A percentile compares a stretch with the other conserved stretches of the same genome.
Conservation (phyloP, 2,888 invertebrate genomes). For the Cryptophagus acutangulus region DNA sequence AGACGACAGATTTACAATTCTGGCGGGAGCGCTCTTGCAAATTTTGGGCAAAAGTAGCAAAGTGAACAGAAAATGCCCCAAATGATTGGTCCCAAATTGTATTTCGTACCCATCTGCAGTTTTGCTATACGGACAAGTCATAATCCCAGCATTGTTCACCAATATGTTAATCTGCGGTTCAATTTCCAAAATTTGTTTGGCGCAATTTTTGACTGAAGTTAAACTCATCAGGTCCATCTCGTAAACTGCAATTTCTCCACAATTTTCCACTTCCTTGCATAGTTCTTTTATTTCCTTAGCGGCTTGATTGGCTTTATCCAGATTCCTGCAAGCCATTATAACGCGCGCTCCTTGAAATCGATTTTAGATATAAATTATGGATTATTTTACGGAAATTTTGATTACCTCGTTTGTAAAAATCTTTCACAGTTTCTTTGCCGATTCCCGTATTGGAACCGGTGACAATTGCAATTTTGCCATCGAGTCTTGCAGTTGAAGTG, state of each 20-base stretch:
- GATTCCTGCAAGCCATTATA: constrained; percentile 56
- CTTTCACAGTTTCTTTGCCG: too few species aligned
- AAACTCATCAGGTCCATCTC: constrained; percentile 48
- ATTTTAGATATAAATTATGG: too few species aligned
- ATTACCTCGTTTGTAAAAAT: too few species aligned
- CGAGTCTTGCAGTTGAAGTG: too few species aligned
- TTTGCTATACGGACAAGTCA: constrained; percentile 57
- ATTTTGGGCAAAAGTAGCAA: constrained; percentile 49
- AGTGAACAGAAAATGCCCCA: constrained; percentile 48
- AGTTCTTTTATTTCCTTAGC: constrained; percentile 49
- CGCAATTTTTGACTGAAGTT: constrained; percentile 41
- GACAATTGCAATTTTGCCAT: too few species aligned
- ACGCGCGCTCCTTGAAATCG: constrained; percentile 55
- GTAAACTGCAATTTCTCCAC: constrained; percentile 47
- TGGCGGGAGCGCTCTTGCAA: constrained; percentile 51
- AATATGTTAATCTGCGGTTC: constrained; percentile 58
- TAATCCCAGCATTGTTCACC: constrained; percentile 69
- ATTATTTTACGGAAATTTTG: too few species aligned
- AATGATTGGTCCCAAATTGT: constrained; percentile 63
- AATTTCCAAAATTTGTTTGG: constrained; percentile 44
- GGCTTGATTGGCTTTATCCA: constrained; percentile 52
- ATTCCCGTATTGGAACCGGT: too few species aligned
- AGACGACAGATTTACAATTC: constrained; percentile 50
- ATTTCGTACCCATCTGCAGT: constrained; percentile 64
- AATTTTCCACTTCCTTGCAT: constrained; percentile 38